Conservation (phyloP, 1,140 invertebrate species). For the Dryas iulia region DNA sequence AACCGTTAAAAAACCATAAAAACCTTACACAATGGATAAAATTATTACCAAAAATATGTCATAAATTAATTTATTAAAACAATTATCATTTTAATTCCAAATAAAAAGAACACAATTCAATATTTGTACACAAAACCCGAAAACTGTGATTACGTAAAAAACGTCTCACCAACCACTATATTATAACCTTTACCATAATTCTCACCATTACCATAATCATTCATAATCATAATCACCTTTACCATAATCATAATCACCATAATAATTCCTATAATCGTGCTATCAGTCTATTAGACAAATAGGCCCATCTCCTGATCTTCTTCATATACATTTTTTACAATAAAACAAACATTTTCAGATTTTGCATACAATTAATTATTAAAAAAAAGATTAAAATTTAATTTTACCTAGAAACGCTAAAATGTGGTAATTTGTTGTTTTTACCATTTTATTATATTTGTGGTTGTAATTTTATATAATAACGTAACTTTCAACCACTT, state of each 20-base stretch:
- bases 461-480: too few species aligned
- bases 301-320: background rate
- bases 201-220: background rate
- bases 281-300: background rate
- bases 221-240: background rate
- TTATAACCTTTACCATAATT: background rate
- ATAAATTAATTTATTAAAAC: background rate
- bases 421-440: too few species aligned
- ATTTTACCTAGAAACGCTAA: too few species aligned
- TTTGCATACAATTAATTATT: background rate
- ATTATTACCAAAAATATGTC: background rate
- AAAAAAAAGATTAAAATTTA: background rate
- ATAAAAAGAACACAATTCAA: background rate
- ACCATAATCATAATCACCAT: too few species aligned
- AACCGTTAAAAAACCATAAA: background rate
- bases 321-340: background rate
- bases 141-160: background rate
- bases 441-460: too few species aligned
- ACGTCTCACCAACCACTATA: background rate
- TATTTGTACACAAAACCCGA: background rate
- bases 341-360: background rate
- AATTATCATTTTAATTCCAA: background rate
- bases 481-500: too few species aligned
- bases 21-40: background rate
- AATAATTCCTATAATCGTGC: background rate